Evolutionary conservation across 2,888 invertebrate species (phyloP), one percentile per base, ranked within the genome.

Genomic region (Iselma pallidipennis): DNA sequence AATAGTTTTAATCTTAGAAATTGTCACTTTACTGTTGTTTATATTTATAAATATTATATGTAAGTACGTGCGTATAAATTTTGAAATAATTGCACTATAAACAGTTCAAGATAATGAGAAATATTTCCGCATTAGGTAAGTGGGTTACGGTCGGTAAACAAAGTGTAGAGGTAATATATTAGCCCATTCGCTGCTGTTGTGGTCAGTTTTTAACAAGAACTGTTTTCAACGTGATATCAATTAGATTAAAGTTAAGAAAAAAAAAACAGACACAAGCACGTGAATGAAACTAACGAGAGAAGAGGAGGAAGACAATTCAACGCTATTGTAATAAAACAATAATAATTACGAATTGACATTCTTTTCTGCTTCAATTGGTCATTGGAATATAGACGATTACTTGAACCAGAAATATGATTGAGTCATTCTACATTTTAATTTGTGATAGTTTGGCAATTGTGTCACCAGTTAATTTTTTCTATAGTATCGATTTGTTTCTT

Each of bases 151-250:
- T 51, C n/a, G 29, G 51, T 31, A 51, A 51, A 51, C 51, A 51
- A 51, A 31, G 19, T 31, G 21, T 51, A n/a, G n/a, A n/a, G n/a
- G n/a, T n/a, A 21, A 51, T 51, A 51, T 51, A 29, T 49, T 50
- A 29, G 51, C 12, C 19, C 51, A 31, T 4, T 28, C 31, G n/a
- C 4, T n/a, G n/a, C 6, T 16, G 51, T 51, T 51, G 51, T 31
- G 51, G 51, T 51, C 51, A 51, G 51, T 51, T 51, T 51, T 51
- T 29, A 51, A 51, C 51, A 29, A 51, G 51, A 31, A 28, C 51
- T 29, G 6, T 23, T 14, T 42, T 3, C 42, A 42, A 31, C 19
- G 9, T 29, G 28, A 12, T 19, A 29, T 50, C 28, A 50, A 50
- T 50, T 50, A 50, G 50, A 4, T 16, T 29, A 1, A 19, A n/a